These are phyloP conservation scores for Helicoverpa zea DNA, from an alignment of 1,140 invertebrate species.

Conservation along the genomic window DNA sequence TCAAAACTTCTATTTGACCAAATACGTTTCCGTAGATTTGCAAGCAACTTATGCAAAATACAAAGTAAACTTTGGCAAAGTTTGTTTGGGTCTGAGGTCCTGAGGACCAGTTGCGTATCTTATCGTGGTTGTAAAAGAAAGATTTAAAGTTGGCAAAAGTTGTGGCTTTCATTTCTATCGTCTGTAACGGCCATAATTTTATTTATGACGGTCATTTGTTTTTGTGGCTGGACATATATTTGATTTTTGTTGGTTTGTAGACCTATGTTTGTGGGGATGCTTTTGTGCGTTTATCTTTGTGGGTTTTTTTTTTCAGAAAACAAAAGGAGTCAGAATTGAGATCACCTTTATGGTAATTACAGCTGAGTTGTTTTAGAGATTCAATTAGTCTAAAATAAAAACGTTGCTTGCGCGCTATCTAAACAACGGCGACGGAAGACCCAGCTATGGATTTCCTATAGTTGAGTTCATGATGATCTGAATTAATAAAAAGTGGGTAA, in stretches of 20 bases:
- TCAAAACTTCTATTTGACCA: conserved; percentile 9
- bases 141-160: conserved; percentile 42
- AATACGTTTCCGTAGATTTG: conserved; percentile 16
- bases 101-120: conserved; percentile 40
- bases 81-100: conserved; percentile 11
- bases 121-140: conserved; percentile 47
- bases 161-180: conserved; percentile 38
- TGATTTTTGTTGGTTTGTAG: conserved; percentile 21
- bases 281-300: neutral
- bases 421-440: no score
- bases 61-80: conserved; percentile 32
- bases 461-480: no score
- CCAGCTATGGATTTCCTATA: no score
- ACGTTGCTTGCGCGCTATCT: no score
- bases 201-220: conserved; percentile 30
- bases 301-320: no score
- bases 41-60: conserved; percentile 42
- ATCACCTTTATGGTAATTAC: no score
- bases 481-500: no score
- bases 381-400: no score
- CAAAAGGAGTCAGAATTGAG: no score
- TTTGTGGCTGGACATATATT: conserved; percentile 18
- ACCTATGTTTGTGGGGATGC: neutral
- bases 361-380: no score
- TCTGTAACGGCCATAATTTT: conserved; percentile 38